Percentiles rank a stretch among this genome's conserved stretches.
These are phyloP conservation scores for Potorous gilbertii DNA, from an alignment of 2,797 vertebrate genomes.

Conservation along the genomic window DNA sequence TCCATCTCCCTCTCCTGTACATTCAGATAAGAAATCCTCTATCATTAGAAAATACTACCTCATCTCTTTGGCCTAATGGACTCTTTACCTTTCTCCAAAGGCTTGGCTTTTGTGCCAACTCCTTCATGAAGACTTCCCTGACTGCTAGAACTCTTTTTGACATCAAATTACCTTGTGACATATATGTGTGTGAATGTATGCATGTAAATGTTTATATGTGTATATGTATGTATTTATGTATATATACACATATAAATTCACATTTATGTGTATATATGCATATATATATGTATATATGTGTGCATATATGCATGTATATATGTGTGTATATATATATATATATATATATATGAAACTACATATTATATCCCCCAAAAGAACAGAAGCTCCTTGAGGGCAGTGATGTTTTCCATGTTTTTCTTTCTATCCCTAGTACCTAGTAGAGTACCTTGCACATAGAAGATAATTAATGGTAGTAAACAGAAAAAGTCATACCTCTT, in stretches of 20 bases:
- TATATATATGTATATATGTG: neutral
- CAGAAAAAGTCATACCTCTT: neutral
- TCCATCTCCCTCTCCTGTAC: neutral
- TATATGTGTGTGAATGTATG: too few relatives aligned
- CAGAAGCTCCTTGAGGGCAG: neutral
- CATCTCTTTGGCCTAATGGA: neutral
- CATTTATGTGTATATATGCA: too few relatives aligned
- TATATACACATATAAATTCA: too few relatives aligned
- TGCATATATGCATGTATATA: too few relatives aligned
- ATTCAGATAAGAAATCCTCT: neutral
- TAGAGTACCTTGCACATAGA: neutral
- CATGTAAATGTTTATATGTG: too few relatives aligned
- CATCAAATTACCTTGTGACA: neutral
- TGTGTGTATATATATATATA: too few relatives aligned
- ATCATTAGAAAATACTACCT: neutral
- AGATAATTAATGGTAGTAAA: neutral
- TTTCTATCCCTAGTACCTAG: neutral
- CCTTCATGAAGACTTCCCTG: too few relatives aligned
- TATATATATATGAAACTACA: neutral
- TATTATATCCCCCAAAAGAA: neutral
- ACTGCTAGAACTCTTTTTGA: neutral
- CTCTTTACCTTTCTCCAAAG: neutral
- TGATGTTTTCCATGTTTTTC: neutral
- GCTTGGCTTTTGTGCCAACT: neutral
- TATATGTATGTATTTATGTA: too few relatives aligned